Base-by-base conservation (phyloP, 2,113 vertebrate genomes). In the Athene cunicularia region DNA sequence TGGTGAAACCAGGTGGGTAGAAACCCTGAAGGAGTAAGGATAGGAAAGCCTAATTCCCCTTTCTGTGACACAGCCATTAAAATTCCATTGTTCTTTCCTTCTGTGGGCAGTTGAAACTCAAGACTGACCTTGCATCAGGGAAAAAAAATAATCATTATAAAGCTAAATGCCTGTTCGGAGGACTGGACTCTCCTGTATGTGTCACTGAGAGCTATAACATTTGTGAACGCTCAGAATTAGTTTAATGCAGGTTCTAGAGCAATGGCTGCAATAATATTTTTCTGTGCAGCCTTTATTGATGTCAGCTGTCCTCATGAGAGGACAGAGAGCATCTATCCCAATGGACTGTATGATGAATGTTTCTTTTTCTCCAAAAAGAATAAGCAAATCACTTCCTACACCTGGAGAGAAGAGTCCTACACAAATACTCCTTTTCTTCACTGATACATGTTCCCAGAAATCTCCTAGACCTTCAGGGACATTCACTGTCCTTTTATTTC, bases 81-180 rank as follows among this genome's bases (percentile, higher is more conserved):
- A 59, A 60, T 64, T 30, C 21, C 24, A 37, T 9, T 37, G 3
- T 37, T 75, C n/a, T 76, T 70, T 64, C 15, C 39, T 67, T 52
- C 62, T 97, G 83, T 93, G 91, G 62, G 53, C 17, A 79, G 59
- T 50, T 21, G 14, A 81, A 81, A 76, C 68, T 92, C 77, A 89
- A 4, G 80, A 22, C 20, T 80, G 94, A 88, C 71, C 90, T 96
- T 95, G 84, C 68, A 70, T 76, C 80, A 86, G 84, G 93, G 45
- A 91, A 86, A 87, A n/a, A 77, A 93, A 80, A 55, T 37, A 37
- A 18, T 94, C 24, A 68, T 81, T 87, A 49, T 96, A 75, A 96
- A 95, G 23, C 64, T 96, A 91, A 97, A 95, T 82, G 96, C 60
- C 11, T 37, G 12, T 85, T 70, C 94, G 60, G 26, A 87, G 30